A percentile compares a stretch with the other conserved stretches of the same genome.
These are phyloP conservation scores for Lutjanus campechanus DNA, from an alignment of 2,797 vertebrate genomes.

Conservation along the genomic window DNA sequence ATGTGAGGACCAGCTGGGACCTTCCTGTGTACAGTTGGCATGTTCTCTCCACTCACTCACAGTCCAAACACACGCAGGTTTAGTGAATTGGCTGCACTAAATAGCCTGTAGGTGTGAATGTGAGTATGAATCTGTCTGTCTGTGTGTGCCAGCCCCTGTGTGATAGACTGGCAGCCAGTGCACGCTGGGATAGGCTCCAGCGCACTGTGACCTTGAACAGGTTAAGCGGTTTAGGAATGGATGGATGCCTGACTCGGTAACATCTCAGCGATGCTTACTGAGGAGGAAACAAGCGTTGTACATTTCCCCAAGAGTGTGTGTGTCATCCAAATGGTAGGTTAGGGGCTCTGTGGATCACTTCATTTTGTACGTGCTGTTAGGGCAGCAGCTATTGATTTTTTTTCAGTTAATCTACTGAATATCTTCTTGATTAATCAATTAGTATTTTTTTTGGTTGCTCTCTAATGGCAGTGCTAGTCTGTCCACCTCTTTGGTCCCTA, in stretches of 20 bases:
- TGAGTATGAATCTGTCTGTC: slow-evolving; percentile 26
- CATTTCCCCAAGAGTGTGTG: slow-evolving; percentile 9
- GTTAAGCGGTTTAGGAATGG: slow-evolving; percentile 55
- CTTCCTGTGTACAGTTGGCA: slow-evolving; percentile 35
- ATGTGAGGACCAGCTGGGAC: slow-evolving; percentile 10
- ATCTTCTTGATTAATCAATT: not conserved
- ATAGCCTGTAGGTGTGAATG: slow-evolving; percentile 49
- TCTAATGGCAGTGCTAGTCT: too few species aligned
- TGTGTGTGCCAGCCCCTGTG: slow-evolving; percentile 38
- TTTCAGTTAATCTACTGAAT: not conserved
- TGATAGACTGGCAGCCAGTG: slow-evolving; percentile 47
- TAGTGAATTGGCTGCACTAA: slow-evolving; percentile 21
- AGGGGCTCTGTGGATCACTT: not conserved
- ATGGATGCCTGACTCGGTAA: slow-evolving; percentile 39
- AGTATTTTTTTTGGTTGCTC: too few species aligned
- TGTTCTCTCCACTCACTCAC: slow-evolving; percentile 22
- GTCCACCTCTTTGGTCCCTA: too few species aligned
- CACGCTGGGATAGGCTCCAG: slow-evolving; percentile 54
- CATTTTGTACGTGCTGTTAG: not conserved
- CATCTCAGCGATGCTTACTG: slow-evolving; percentile 31
- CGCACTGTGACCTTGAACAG: slow-evolving; percentile 44
- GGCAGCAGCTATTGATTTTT: not conserved
- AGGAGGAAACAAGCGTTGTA: slow-evolving; percentile 17
- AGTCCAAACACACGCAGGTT: slow-evolving; percentile 47
- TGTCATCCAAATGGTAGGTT: not conserved